These are phyloP conservation scores for Pantelozetes paolii DNA, from an alignment of 2,888 invertebrate genomes.

Conservation along the genomic window DNA sequence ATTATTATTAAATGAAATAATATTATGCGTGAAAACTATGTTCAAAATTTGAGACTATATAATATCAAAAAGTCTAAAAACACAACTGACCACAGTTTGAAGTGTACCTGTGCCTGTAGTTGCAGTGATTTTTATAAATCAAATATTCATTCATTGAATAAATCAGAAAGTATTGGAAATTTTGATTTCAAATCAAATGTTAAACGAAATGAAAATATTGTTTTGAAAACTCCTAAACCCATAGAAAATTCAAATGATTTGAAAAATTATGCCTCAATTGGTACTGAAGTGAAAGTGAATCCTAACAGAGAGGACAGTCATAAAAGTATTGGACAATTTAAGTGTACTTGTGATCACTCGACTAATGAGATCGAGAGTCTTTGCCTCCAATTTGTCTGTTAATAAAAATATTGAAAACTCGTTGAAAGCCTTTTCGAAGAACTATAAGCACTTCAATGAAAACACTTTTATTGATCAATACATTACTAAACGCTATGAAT, in stretches of 20 bases:
- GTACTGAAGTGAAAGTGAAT: not conserved
- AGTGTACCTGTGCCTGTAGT: not conserved
- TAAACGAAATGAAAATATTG: not conserved
- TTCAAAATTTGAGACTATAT: not conserved
- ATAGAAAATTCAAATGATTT: not conserved
- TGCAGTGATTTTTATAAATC: not conserved
- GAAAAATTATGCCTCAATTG: not conserved
- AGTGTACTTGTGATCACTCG: conserved; percentile 13
- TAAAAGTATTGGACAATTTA: not conserved
- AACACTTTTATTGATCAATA: conserved; percentile 24
- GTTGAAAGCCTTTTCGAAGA: not conserved
- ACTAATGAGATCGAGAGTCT: not conserved
- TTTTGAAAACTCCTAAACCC: not conserved
- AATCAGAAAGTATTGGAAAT: not conserved
- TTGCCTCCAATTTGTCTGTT: not conserved
- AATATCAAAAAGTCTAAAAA: not conserved
- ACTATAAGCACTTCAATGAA: not conserved
- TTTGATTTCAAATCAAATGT: not conserved
- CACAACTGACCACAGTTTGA: not conserved
- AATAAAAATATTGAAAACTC: not conserved
- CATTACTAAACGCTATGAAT: not conserved
- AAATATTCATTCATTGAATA: not conserved
- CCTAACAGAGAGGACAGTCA: not conserved
- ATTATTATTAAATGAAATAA: no score
- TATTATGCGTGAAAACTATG: conserved; percentile 7